A percentile compares a stretch with the other conserved stretches of the same genome.
phyloP scores from a whole-genome alignment of 2,113 vertebrate genomes.

The Rhadina sibilatrix region DNA sequence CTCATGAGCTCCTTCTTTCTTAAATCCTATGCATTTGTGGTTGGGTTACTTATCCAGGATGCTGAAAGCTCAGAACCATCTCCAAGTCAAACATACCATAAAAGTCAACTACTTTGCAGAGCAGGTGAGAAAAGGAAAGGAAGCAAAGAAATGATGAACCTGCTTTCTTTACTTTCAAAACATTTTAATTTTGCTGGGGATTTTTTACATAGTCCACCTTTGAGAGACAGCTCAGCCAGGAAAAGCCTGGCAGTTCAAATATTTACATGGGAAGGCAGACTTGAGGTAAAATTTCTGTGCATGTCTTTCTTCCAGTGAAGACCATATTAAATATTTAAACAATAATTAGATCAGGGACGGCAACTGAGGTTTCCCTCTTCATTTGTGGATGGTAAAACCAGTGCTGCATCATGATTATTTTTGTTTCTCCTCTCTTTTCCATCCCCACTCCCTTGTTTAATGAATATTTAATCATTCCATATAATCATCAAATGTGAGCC shows the following conservation, averaged over 20 bases:
- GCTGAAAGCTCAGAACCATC: background rate
- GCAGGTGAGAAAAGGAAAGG: background rate
- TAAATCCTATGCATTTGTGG: background rate
- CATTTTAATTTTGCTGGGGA: background rate
- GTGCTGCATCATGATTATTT: background rate
- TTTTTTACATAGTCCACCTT: background rate
- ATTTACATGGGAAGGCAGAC: background rate
- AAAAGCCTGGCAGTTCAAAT: background rate
- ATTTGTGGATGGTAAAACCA: background rate
- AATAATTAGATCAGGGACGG: slow-evolving; percentile 6
- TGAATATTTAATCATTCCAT: background rate
- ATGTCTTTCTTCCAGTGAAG: background rate
- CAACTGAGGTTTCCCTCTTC: background rate
- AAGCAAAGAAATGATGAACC: background rate
- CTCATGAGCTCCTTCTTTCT: background rate
- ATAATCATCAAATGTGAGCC: background rate
- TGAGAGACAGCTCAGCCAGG: background rate
- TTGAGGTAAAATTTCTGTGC: background rate
- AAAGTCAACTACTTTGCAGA: background rate
- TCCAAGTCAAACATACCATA: background rate
- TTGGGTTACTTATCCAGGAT: background rate
- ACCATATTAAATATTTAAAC: slow-evolving; percentile 21
- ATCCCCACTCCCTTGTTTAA: background rate
- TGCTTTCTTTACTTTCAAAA: background rate
- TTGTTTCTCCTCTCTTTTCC: background rate